Percentiles rank a stretch among this genome's conserved stretches.
These are phyloP conservation scores for Hirtodrosophila alboralis DNA, from an alignment of 2,888 invertebrate species.

Conservation along the genomic window DNA sequence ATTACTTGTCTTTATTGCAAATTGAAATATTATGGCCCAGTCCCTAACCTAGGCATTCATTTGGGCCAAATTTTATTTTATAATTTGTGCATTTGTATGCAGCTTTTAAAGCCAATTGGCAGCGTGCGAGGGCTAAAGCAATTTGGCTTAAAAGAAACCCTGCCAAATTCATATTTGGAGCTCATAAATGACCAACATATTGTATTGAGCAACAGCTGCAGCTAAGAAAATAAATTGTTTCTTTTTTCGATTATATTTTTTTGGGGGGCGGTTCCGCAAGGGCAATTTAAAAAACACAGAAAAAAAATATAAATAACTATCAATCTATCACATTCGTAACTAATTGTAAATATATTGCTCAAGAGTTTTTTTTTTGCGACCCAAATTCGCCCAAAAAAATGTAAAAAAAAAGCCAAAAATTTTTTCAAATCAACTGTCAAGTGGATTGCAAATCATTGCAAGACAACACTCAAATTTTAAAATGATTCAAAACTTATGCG, in stretches of 20 bases:
- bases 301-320: slow-evolving; percentile 5
- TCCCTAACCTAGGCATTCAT: slow-evolving; percentile 16
- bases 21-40: not conserved
- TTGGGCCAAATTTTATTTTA: slow-evolving; percentile 8
- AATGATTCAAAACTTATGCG: slow-evolving; percentile 8
- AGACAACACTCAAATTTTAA: slow-evolving; percentile 1
- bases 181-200: slow-evolving; percentile 38
- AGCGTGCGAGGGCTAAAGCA: slow-evolving; percentile 40
- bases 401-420: slow-evolving; percentile 18
- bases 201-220: slow-evolving; percentile 20
- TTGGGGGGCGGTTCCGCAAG: slow-evolving; percentile 38
- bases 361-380: slow-evolving; percentile 34
- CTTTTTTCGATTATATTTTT: slow-evolving; percentile 5
- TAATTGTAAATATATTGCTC: slow-evolving; percentile 39
- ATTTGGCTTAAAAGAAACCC: slow-evolving; percentile 23
- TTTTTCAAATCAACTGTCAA: slow-evolving; percentile 12
- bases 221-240: slow-evolving; percentile 30
- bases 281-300: slow-evolving; percentile 37
- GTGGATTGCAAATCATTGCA: slow-evolving; percentile 32
- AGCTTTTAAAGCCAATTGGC: slow-evolving; percentile 38
- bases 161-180: slow-evolving; percentile 32
- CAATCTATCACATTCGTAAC: slow-evolving; percentile 11
- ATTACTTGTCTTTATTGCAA: slow-evolving; percentile 12
- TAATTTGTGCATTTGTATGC: slow-evolving; percentile 72
- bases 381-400: slow-evolving; percentile 29